These are phyloP conservation scores for Lathronympha strigana DNA, from an alignment of 2,888 invertebrate species.

Conservation along the genomic window DNA sequence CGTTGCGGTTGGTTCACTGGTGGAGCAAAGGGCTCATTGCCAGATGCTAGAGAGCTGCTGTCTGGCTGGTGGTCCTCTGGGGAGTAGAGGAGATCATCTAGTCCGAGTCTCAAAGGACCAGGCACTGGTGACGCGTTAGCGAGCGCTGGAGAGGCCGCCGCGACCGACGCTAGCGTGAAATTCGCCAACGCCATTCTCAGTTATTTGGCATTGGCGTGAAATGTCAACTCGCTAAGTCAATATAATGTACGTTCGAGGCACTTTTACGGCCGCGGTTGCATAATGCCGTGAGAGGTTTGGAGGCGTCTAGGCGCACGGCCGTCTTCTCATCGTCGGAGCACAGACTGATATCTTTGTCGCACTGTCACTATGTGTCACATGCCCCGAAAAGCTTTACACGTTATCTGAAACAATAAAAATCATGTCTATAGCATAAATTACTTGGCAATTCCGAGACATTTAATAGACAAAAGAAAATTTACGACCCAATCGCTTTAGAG, in stretches of 20 bases:
- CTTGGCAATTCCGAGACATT: not conserved
- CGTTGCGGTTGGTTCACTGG: constrained; percentile 61
- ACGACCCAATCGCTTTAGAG: constrained; percentile 20
- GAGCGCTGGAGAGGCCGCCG: constrained; percentile 67
- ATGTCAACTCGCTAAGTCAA: constrained; percentile 69
- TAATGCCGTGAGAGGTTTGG: constrained; percentile 62
- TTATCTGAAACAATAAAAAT: constrained; percentile 70
- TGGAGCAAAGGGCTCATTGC: constrained; percentile 63
- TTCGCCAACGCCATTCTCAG: constrained; percentile 77
- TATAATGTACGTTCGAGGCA: constrained; percentile 52
- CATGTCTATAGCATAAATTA: constrained; percentile 27
- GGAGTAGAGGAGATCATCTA: constrained; percentile 76
- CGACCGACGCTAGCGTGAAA: constrained; percentile 69
- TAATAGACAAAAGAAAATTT: constrained; percentile 18
- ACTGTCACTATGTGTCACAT: constrained; percentile 63
- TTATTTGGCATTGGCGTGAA: constrained; percentile 71
- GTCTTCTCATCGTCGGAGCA: constrained; percentile 65
- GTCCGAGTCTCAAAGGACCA: constrained; percentile 64
- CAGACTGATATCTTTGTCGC: constrained; percentile 51
- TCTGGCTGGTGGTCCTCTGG: constrained; percentile 66
- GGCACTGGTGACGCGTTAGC: constrained; percentile 64
- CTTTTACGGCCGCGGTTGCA: constrained; percentile 66
- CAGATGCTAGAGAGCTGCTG: constrained; percentile 56
- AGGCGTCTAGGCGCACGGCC: constrained; percentile 59
- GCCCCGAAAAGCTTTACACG: constrained; percentile 46